Evolutionary conservation across 2,797 vertebrate genomes (phyloP), one percentile per base, ranked within the genome.

Genomic region (Sebastes miniatus): DNA sequence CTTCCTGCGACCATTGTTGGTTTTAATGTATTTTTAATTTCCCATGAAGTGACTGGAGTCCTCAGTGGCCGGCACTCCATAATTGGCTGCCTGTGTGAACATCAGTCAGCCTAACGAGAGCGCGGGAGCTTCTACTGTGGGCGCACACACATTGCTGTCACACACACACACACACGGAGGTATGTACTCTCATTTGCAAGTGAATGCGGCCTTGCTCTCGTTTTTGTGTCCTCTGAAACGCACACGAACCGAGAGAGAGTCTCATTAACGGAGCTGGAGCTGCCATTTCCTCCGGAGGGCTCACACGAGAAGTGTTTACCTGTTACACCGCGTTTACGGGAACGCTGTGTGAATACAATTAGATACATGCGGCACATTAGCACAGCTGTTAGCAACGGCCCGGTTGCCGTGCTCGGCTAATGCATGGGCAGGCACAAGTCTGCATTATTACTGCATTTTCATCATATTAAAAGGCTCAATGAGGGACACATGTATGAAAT

Each of bases 31-130:
- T 93, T 95, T 93, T 93, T 95, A 95, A 95, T 95, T 93, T 92
- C 91, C 92, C 90, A 88, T 81, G 85, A 94, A 93, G 90, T 91
- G 94, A 91, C 90, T 91, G 86, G 80, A 88, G 92, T 91, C 91
- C 89, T 91, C 88, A 20, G 92, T 91, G 92, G 91, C 90, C 88
- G 64, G 68, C 66, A 77, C 90, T 80, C 85, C 77, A 84, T 95
- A 95, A 95, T 95, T 95, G 94, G 90, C 87, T 93, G 91, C 88
- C 88, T 90, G 87, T 83, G 91, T 89, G 93, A 96, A 94, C 93
- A 96, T 94, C 93, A 94, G 89, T 95, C 95, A 95, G 92, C 87
- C 85, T 94, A 95, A 95, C 91, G 84, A 95, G 94, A 88, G 83
- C 83, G 34, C 84, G 83, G 76, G 76, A 90, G 88, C 88, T 80